A percentile compares a stretch with the other conserved stretches of the same genome.
Evolutionary conservation across 2,797 vertebrate species (phyloP).

Genomic region (Todus mexicanus): DNA sequence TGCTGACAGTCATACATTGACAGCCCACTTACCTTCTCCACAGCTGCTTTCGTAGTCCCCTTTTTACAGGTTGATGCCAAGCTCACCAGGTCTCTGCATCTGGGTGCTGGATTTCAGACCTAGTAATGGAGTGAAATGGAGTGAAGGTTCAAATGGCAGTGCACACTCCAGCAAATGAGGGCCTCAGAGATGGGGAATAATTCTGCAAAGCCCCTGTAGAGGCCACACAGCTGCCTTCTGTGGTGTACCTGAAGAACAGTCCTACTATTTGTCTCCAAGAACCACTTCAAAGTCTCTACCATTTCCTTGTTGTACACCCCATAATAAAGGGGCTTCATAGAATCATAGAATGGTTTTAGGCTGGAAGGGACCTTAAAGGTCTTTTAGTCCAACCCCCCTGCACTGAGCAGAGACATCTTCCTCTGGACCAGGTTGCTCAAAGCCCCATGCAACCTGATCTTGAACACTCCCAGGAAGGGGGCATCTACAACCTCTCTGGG

Average conservation of each 20-base stretch:
- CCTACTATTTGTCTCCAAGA: background rate
- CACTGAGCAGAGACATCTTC: too few species aligned
- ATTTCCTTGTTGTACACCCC: rapidly evolving
- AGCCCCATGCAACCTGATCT: too few species aligned
- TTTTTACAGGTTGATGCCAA: background rate
- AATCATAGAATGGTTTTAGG: background rate
- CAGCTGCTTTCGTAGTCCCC: background rate
- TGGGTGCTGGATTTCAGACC: background rate
- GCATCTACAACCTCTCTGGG: background rate
- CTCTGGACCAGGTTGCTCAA: too few species aligned
- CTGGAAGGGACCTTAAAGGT: too few species aligned
- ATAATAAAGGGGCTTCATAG: background rate
- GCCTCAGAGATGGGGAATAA: background rate
- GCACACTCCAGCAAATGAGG: background rate
- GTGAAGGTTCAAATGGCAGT: background rate
- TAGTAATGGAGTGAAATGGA: background rate
- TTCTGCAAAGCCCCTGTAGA: background rate
- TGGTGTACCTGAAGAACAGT: background rate
- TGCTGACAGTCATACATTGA: background rate
- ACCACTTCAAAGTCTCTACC: background rate
- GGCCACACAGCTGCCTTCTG: background rate
- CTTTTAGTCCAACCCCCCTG: too few species aligned
- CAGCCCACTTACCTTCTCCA: background rate
- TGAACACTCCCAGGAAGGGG: too few species aligned
- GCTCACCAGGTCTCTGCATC: background rate